Base-by-base conservation (phyloP, 2,113 vertebrate species). In the Hystrix cristata region DNA sequence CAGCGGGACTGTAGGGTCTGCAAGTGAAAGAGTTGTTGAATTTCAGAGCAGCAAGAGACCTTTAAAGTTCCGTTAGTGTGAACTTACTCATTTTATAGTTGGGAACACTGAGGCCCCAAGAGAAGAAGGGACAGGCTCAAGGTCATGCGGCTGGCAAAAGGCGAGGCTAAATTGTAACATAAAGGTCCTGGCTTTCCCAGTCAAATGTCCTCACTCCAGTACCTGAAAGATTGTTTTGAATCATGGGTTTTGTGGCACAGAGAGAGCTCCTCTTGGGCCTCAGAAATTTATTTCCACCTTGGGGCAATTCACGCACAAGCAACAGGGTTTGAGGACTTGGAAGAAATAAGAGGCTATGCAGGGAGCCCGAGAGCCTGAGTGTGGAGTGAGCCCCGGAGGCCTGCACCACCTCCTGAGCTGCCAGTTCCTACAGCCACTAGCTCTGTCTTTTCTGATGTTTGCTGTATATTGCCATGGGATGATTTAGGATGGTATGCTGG, bases 211-310 rank as follows among this genome's bases (percentile, higher is more conserved):
- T 89, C 46, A 34, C 48, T 62, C 59, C 19, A 87, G 38, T 62
- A 86, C 25, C 21, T 86, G 23, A 16, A 25, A 91, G 55, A 62
- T 29, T 74, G 57, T 59, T 93, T 51, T 34, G 79, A 87, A 83
- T 31, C 46, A 60, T 84, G 38, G 62, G 65, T 84, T 95, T 95
- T 90, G 34, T 93, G 85, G 55, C 19, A 93, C 23, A 55, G 91
- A 91, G 5, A 19, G 2, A 23, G 4, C 34, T 96, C 48, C 53
- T 78, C 31, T 88, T 69, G 74, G 76, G 21, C 48, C 91, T 51
- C 25, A 91, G 71, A 94, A 87, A 59, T 19, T 43, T 81, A 31
- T 57, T 92, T 82, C 29, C 18, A 93, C 72, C 29, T 88, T 38
- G 53, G 62, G 82, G 57, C 11, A 97, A 92, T 83, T 81, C 21